Percentiles rank a stretch among this genome's conserved stretches.
These are phyloP conservation scores for Conistra vaccinii DNA, from an alignment of 2,888 invertebrate genomes.

Conservation along the genomic window DNA sequence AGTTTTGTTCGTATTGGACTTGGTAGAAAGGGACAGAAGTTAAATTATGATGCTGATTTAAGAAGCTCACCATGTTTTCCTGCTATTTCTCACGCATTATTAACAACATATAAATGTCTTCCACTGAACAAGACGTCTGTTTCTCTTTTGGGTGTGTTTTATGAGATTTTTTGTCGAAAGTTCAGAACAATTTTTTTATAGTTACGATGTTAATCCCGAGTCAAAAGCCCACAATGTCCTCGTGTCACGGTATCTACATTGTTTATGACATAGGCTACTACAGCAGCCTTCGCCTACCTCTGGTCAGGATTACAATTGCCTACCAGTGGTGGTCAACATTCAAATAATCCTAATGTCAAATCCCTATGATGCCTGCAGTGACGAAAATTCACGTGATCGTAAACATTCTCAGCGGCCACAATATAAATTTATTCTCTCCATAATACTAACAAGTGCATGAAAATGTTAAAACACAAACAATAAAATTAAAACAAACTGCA, in stretches of 20 bases:
- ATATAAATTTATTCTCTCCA: background rate
- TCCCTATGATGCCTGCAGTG: background rate
- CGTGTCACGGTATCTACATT: background rate
- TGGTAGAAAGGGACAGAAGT: background rate
- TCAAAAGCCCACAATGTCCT: background rate
- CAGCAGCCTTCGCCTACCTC: background rate
- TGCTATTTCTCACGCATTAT: background rate
- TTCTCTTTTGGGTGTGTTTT: background rate
- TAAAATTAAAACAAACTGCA: background rate
- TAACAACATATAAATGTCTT: background rate
- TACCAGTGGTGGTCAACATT: background rate
- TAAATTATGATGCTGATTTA: background rate
- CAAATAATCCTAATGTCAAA: background rate
- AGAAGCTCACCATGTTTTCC: background rate
- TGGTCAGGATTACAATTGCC: background rate
- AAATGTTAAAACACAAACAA: background rate
- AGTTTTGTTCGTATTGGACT: constrained; percentile 3
- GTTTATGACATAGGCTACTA: background rate
- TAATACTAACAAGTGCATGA: background rate
- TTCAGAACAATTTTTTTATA: background rate
- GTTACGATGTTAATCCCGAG: background rate
- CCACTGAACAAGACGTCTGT: background rate
- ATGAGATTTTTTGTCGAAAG: background rate
- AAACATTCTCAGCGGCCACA: no score
- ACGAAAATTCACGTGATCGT: background rate